phyloP scores from a whole-genome alignment of 2,888 invertebrate genomes.

The Doris montereyensis region DNA sequence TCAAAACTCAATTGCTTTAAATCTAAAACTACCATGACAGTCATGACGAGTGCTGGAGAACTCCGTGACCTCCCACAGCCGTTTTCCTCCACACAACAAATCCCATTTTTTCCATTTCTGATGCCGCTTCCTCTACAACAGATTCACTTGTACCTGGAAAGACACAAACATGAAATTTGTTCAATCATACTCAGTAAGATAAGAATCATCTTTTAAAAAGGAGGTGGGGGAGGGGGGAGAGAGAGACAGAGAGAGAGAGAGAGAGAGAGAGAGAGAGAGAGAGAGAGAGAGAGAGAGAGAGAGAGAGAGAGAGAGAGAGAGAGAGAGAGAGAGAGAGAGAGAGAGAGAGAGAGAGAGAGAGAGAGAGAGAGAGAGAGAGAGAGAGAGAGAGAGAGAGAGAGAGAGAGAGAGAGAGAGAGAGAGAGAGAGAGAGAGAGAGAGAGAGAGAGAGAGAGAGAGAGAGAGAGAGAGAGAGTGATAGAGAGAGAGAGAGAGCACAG shows the following conservation, averaged over 20 bases:
- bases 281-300: slow-evolving; percentile 18
- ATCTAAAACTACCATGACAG: too few species aligned
- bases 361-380: slow-evolving; percentile 6
- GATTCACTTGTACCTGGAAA: slow-evolving; percentile 12
- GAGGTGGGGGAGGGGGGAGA: neutral
- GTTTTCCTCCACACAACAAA: slow-evolving; percentile 29
- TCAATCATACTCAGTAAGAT: neutral
- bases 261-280: slow-evolving; percentile 17
- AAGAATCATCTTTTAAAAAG: too few species aligned
- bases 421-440: too few species aligned
- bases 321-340: slow-evolving; percentile 15
- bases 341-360: slow-evolving; percentile 11
- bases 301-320: slow-evolving; percentile 9
- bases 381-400: too few species aligned
- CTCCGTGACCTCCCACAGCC: slow-evolving; percentile 32
- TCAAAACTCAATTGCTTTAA: too few species aligned
- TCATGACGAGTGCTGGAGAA: slow-evolving; percentile 20
- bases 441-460: too few species aligned
- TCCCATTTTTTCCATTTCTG: slow-evolving; percentile 14
- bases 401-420: too few species aligned
- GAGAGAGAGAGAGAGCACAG: neutral
- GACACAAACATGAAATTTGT: neutral
- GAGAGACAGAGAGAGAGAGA: neutral
- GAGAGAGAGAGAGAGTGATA: neutral
- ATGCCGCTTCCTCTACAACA: neutral